Evolutionary conservation across 2,113 vertebrate species (phyloP), one percentile per base, ranked within the genome.

Genomic region (Gadus chalcogrammus): DNA sequence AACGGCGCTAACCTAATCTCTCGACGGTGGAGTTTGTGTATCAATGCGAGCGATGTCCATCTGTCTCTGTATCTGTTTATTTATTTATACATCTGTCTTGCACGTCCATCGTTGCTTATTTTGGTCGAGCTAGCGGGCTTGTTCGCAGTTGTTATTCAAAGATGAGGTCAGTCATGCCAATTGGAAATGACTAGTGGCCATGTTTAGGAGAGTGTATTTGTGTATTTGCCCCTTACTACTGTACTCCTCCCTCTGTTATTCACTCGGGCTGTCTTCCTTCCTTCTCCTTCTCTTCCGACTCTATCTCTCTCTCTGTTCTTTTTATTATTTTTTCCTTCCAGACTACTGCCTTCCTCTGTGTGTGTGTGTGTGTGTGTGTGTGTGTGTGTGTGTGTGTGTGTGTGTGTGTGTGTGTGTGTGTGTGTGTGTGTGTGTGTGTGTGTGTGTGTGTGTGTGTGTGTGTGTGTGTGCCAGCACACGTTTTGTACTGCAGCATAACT

Each of bases 391-490:
- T 78, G 79, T 77, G 72, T 82, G 78, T 27, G 48, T 9, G 18
- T 17, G 13, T 15, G 62, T 74, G 20, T 62, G 5, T 27, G 48
- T 9, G 18, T 17, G 13, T 15, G 62, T 74, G 20, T 62, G 5
- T 27, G 48, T 9, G 18, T 17, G 13, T 15, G 62, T 74, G 20
- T 62, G 5, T 85, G 56, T 71, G 82, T 85, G 88, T 71, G 85
- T 85, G 77, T 76, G 82, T 73, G 78, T 82, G 86, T 88, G 85
- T 67, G 6, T 20, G 35, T 62, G 8, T 75, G 35, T 42, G 17
- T 27, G 58, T 58, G 52, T 42, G 38, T 42, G 38, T 58, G n/a
- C 55, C 1, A 4, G n/a, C 55, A 58, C 31, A 35, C 31, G 31
- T 35, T 35, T 35, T 35, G 31, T 35, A 35, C 31, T 35, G 31